Base-by-base conservation (phyloP, 2,888 invertebrate species). In the Morpho deidamia region DNA sequence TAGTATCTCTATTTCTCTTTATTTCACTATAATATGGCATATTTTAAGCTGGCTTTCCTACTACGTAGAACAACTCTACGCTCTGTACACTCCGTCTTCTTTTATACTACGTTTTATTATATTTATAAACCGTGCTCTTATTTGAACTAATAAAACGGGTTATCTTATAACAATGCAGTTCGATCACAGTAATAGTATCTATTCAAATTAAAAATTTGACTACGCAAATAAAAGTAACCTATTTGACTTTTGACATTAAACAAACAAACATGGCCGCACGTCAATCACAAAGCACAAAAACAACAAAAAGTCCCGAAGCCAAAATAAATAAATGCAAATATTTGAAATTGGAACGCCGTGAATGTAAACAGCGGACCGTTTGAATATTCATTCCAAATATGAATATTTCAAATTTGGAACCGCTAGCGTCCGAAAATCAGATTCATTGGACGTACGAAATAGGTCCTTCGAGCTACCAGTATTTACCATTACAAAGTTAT, bases 291-390 rank as follows among this genome's bases (percentile, higher is more conserved):
- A 37, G 32, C 12, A 34, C 39, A 76, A 80, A 77, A 76, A 69
- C 69, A 70, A 77, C 64, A 64, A 76, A 78, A 75, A 76, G 74
- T 75, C 74, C 71, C 70, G 72, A 71, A 77, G 76, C 75, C 75
- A 75, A 85, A 86, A 88, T 86, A 85, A 86, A 86, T 85, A 85
- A 87, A 88, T 88, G 86, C 87, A 83, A 86, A 88, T 86, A 84
- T 87, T 86, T 78, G 83, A 80, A 87, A 86, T 87, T 86, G 85
- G 82, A 83, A 80, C 82, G 81, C 83, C 78, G 83, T 82, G 85
- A 86, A 87, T 87, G 87, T 86, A 87, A 88, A 88, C 88, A 85
- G 73, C 78, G 77, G 71, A 70, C 72, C 72, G 81, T 84, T 86
- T 89, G 88, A 89, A 89, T 89, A 89, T 89, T 88, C 88, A 89